Evolutionary conservation across 2,888 invertebrate genomes (phyloP), one percentile per base, ranked within the genome.

Genomic region (Noctua pronuba): DNA sequence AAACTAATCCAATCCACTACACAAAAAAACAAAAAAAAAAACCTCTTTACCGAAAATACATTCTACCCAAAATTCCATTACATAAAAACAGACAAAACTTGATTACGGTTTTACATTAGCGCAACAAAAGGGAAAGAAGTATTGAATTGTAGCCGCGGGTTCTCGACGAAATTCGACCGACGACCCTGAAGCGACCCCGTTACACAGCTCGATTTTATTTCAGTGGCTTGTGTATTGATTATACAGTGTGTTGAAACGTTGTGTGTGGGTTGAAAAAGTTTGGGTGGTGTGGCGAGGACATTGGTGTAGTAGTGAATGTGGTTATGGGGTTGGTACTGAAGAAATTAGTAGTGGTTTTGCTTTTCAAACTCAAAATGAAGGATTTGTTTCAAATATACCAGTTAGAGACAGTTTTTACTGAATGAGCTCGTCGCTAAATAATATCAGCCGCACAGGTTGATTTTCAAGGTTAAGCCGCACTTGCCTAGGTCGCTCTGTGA

Each of bases 121-220:
- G 46, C 73, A 46, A 72, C 83, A 86, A 82, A 86, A 71, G 65
- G 69, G 44, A 38, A 18, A n/a, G 41, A 55, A 70, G 77, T 77
- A 80, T 74, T 69, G 69, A 81, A 80, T 77, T 62, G 78, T 77
- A 72, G 73, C 41, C 35, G 64, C 60, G 76, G 69, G 80, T 77
- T 64, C 68, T 74, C 74, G 75, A 86, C 85, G 60, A 87, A 90
- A 86, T 85, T 73, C 72, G 86, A 85, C 90, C 90, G 77, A 66
- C 68, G 87, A 83, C 89, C 90, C 79, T 90, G 90, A 86, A 79
- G 71, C 80, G 90, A 83, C 86, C 89, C 76, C 76, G 79, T 78
- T 86, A 87, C 81, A 77, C 80, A 77, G 89, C 88, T 90, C 89
- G 86, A 87, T 88, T 90, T 88, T 88, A 86, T 91, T 89, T 88